Evolutionary conservation across 2,113 vertebrate species (phyloP).

Genomic region (Trochalopteron elliotii): DNA sequence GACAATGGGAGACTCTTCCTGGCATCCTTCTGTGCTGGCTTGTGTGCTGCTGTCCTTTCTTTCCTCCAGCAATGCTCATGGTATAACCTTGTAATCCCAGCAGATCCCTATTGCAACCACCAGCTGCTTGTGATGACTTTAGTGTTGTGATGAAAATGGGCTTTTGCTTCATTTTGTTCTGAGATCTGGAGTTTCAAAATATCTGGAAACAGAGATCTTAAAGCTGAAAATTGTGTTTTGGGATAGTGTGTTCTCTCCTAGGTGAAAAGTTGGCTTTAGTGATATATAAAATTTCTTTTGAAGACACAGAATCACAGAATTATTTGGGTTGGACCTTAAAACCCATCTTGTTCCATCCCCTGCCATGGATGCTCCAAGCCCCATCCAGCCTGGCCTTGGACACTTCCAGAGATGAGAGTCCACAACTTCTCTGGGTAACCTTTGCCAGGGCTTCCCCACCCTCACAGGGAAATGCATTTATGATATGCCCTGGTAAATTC

Average conservation of each 20-base stretch:
- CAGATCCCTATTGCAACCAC: rapidly evolving
- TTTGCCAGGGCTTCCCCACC: not conserved
- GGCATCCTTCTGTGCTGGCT: not conserved
- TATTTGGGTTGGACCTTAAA: not conserved
- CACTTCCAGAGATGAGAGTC: not conserved
- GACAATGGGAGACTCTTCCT: not conserved
- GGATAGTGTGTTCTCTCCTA: not conserved
- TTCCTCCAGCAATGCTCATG: not conserved
- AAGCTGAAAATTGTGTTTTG: not conserved
- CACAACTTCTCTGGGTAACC: not conserved
- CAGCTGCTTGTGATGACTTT: not conserved
- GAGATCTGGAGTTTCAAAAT: not conserved
- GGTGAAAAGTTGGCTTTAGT: not conserved
- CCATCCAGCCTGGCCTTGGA: not conserved
- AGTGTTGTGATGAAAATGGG: not conserved
- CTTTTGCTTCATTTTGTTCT: not conserved
- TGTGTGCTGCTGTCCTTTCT: not conserved
- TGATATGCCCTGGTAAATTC: not conserved
- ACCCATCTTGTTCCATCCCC: not conserved
- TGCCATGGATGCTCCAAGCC: not conserved
- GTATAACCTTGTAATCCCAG: not conserved
- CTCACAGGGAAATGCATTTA: not conserved
- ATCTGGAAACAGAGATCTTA: not conserved
- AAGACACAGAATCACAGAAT: not conserved
- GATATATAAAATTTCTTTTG: not conserved